These are phyloP conservation scores for Orthonychiurus folsomi DNA, from an alignment of 2,888 invertebrate genomes.

Conservation along the genomic window DNA sequence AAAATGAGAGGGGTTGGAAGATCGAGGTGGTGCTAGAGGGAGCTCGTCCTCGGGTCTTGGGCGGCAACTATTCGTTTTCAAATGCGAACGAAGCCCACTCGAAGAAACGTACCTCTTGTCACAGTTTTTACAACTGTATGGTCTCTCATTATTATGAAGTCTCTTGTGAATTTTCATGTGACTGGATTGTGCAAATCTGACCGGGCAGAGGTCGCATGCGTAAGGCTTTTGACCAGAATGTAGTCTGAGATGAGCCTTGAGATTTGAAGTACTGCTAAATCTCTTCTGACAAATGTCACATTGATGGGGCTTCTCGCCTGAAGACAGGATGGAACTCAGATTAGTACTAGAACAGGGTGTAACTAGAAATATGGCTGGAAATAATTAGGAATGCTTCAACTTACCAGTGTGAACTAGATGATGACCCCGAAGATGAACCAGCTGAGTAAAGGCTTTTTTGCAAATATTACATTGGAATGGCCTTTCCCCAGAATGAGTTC, in stretches of 20 bases:
- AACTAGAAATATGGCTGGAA: slow-evolving; percentile 23
- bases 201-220: slow-evolving; percentile 84
- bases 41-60: slow-evolving; percentile 84
- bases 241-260: slow-evolving; percentile 88
- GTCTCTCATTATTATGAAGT: slow-evolving; percentile 44
- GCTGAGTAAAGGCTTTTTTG: slow-evolving; percentile 93
- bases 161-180: slow-evolving; percentile 89
- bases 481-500: slow-evolving; percentile 96
- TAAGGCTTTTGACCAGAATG: slow-evolving; percentile 53
- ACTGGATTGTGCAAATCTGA: slow-evolving; percentile 97
- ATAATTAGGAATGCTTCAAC: slow-evolving; percentile 3
- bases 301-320: slow-evolving; percentile 94
- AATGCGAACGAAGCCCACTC: slow-evolving; percentile 81
- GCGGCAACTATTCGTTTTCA: slow-evolving; percentile 89
- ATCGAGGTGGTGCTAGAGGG: slow-evolving; percentile 50
- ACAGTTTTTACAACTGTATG: slow-evolving; percentile 93
- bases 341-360: too few species aligned
- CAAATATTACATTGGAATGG: slow-evolving; percentile 97
- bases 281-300: slow-evolving; percentile 96
- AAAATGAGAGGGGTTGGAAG: slow-evolving; percentile 46
- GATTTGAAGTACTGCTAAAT: slow-evolving; percentile 94
- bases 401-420: slow-evolving; percentile 88
- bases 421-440: slow-evolving; percentile 97
- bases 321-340: too few species aligned
- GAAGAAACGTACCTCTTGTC: slow-evolving; percentile 98